Evolutionary conservation across 2,888 invertebrate genomes (phyloP), one percentile per base, ranked within the genome.

Genomic region (Stratiomys singularior): DNA sequence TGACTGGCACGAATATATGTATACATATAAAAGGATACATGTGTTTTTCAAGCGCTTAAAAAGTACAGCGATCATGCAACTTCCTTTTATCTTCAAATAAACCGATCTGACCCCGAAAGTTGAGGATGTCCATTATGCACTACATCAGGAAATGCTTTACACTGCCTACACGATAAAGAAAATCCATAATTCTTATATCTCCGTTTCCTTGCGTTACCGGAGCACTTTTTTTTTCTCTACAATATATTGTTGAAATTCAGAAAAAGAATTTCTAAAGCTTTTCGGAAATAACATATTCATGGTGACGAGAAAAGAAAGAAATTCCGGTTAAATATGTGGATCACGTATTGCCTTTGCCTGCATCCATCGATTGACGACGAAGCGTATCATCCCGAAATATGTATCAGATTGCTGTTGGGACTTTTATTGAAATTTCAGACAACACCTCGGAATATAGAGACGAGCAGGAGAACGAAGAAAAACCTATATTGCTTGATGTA

Each of bases 371-470:
- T 60, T 52, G 28, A 58, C 52, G 30, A 23, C 37, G 37, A 37
- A 37, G 37, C 37, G 37, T 37, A 37, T 37, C 37, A 37, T 9
- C 37, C 37, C 37, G 3, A 37, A 74, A 74, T 74, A 27, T 60
- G 44, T 37, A 52, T 58, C 74, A 74, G 74, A 74, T 74, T 74
- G 74, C 37, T 60, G n/a, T 60, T 58, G 21, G 74, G 60, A 60
- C 60, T 74, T 74, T 74, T 74, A 74, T 74, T 74, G 74, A 74
- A 74, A 74, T 74, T 74, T 74, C 74, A 74, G 74, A 58, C 60
- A 74, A 58, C 74, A 74, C 74, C 74, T 74, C 60, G 58, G 23
- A 44, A 30, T 30, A 60, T 37, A 37, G 3, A 37, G 3, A 5
- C 37, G 9, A 37, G 5, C 3, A 37, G 9, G 9, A 37, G 9